Conservation (phyloP, 2,888 invertebrate species). For the Pheosia tremula region DNA sequence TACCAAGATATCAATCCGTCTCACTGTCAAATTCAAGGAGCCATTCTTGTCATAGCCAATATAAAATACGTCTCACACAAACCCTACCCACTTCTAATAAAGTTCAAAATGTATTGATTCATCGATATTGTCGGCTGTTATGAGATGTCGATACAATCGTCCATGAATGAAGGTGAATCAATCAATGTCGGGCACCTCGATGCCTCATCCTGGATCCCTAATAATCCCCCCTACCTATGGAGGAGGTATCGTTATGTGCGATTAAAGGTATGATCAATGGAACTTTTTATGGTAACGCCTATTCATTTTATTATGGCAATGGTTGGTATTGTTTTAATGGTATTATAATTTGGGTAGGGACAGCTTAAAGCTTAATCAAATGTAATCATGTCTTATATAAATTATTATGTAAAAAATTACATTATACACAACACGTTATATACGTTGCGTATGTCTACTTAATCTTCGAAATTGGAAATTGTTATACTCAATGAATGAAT, state of each 20-base stretch:
- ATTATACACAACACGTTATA: not conserved
- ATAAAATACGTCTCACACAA: constrained; percentile 4
- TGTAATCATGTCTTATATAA: no score
- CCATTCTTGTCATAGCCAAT: constrained; percentile 36
- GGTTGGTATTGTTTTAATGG: not conserved
- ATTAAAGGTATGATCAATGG: constrained; percentile 44
- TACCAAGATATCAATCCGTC: constrained; percentile 47
- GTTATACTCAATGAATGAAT: no score
- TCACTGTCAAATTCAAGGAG: constrained; percentile 45
- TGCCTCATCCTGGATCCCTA: constrained; percentile 47
- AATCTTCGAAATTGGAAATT: no score
- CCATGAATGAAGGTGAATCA: constrained; percentile 57
- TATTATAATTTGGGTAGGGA: not conserved
- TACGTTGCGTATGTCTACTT: no score
- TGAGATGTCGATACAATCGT: constrained; percentile 41
- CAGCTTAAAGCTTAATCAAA: not conserved
- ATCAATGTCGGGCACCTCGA: constrained; percentile 60
- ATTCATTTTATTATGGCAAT: constrained; percentile 9
- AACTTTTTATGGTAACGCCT: constrained; percentile 23
- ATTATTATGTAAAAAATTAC: not conserved
- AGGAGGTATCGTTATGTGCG: constrained; percentile 39
- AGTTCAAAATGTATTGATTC: constrained; percentile 12
- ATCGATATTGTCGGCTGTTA: constrained; percentile 7
- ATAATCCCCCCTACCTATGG: constrained; percentile 39
- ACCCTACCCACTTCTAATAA: constrained; percentile 9